Evolutionary conservation across 2,797 vertebrate genomes (phyloP).

Genomic region (Gallinago solitaria): DNA sequence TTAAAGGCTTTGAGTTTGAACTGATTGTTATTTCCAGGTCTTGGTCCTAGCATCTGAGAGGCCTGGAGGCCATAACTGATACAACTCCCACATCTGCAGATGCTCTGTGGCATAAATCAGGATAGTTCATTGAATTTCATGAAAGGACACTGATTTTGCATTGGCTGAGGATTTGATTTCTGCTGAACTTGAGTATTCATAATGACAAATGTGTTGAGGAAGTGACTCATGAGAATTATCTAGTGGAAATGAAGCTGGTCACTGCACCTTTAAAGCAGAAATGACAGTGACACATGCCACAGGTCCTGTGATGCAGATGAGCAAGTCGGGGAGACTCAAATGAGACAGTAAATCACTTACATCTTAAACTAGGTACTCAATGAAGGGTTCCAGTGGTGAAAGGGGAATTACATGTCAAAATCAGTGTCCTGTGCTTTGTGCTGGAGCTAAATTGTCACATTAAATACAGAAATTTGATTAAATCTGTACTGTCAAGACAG

Average conservation of each 20-base stretch:
- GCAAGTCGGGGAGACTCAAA: not conserved
- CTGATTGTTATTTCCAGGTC: not conserved
- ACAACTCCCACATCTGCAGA: not conserved
- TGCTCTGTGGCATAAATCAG: not conserved
- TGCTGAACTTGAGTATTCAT: not conserved
- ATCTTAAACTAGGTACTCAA: not conserved
- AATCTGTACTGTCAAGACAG: not conserved
- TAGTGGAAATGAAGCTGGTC: not conserved
- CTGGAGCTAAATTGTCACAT: not conserved
- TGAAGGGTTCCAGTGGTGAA: not conserved
- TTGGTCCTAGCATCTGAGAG: not conserved
- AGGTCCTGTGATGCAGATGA: not conserved
- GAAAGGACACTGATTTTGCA: constrained; percentile 30
- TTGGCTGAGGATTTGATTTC: not conserved
- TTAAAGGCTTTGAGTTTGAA: not conserved
- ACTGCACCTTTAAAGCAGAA: constrained; percentile 15
- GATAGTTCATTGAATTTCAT: constrained; percentile 3
- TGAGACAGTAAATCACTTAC: not conserved
- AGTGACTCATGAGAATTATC: constrained; percentile 1
- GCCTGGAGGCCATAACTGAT: not conserved
- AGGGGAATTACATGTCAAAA: not conserved
- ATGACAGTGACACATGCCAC: not conserved
- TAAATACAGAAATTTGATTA: constrained; percentile 5
- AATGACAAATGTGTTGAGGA: not conserved
- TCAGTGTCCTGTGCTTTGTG: not conserved